A percentile compares a stretch with the other conserved stretches of the same genome.
Evolutionary conservation across 2,797 vertebrate genomes (phyloP).

Genomic region (Chelonia mydas): DNA sequence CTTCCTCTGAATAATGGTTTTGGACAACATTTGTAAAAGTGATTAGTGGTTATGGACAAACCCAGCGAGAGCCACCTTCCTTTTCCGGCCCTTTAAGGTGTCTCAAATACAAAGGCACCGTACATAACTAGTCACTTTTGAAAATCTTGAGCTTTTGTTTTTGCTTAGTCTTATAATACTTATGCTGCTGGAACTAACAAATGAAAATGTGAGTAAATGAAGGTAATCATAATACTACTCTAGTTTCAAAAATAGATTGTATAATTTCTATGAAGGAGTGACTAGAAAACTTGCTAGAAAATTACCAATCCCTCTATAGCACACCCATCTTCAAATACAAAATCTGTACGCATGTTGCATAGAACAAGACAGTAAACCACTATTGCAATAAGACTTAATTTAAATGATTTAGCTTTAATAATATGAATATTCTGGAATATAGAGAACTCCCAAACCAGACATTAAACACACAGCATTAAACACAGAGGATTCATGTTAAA

Average conservation of each 20-base stretch:
- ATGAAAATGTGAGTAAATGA: not conserved
- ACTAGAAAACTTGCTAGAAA: not conserved
- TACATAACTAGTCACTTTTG: not conserved
- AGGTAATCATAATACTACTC: not conserved
- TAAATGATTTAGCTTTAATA: not conserved
- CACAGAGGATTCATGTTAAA: not conserved
- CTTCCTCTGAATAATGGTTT: not conserved
- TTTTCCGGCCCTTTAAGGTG: not conserved
- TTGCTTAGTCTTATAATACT: not conserved
- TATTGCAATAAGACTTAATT: not conserved
- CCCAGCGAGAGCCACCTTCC: rapidly evolving
- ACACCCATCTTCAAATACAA: not conserved
- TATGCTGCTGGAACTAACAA: not conserved
- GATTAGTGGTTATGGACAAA: not conserved
- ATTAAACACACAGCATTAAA: not conserved
- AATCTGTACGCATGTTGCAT: not conserved
- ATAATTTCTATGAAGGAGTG: not conserved
- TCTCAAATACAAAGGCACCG: not conserved
- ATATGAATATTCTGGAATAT: not conserved
- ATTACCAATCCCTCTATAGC: not conserved
- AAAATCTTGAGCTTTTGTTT: not conserved
- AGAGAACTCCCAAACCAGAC: not conserved
- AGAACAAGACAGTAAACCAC: not conserved
- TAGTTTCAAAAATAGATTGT: not conserved
- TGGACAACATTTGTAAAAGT: not conserved